A percentile compares a stretch with the other conserved stretches of the same genome.
phyloP scores from a whole-genome alignment of 2,797 vertebrate species.

The Todus mexicanus region DNA sequence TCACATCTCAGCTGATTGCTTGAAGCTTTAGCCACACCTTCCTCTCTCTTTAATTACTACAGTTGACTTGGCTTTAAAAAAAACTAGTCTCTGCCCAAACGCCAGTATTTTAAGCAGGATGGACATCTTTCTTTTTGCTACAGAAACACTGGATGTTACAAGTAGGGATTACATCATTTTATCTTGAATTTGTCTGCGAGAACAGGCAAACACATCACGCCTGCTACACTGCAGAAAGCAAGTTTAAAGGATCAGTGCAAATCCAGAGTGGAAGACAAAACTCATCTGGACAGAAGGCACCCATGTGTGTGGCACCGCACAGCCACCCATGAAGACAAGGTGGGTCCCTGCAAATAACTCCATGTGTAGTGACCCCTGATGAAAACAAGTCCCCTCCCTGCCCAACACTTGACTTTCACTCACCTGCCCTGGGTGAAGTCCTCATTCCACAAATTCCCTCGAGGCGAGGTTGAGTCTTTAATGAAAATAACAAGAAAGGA shows the following conservation, averaged over 20 bases:
- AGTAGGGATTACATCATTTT: not conserved
- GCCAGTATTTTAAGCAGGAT: not conserved
- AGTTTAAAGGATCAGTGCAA: not conserved
- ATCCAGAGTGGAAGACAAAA: not conserved
- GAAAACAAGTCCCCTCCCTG: not conserved
- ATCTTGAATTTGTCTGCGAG: not conserved
- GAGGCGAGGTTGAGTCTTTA: not conserved
- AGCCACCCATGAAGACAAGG: no score
- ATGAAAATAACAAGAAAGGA: not conserved
- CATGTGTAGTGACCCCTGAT: not conserved
- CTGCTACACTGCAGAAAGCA: not conserved
- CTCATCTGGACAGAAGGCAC: not conserved
- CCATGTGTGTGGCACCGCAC: not conserved
- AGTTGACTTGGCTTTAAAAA: not conserved
- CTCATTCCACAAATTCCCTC: not conserved
- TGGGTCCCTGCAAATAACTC: not conserved
- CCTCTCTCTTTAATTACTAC: not conserved
- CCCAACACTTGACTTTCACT: not conserved
- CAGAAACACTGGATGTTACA: not conserved
- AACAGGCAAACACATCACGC: not conserved
- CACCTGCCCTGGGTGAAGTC: not conserved
- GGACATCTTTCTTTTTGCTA: not conserved
- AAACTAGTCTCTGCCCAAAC: accelerated
- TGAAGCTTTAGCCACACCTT: not conserved
- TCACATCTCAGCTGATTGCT: not conserved